phyloP scores from a whole-genome alignment of 2,113 vertebrate species.

The Rhombomys opimus region DNA sequence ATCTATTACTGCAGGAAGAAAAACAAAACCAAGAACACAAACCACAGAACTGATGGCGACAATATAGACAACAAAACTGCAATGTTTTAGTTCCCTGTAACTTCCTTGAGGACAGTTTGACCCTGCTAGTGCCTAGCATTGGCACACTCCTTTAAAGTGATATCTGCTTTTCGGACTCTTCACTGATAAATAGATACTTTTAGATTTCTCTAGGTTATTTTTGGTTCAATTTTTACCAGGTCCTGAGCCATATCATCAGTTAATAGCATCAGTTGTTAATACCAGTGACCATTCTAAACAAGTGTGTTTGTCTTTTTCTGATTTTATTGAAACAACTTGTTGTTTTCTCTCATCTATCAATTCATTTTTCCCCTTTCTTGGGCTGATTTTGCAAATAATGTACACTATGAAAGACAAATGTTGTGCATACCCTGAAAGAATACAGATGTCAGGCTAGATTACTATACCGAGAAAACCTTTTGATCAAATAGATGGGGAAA shows the following conservation, averaged over 20 bases:
- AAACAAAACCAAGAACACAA: background rate
- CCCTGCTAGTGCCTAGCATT: background rate
- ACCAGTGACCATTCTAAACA: background rate
- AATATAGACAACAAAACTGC: background rate
- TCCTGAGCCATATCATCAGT: background rate
- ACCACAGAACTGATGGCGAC: background rate
- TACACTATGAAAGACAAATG: background rate
- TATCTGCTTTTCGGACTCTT: background rate
- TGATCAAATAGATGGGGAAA: too few species aligned
- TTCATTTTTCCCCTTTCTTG: background rate
- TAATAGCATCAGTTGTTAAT: background rate
- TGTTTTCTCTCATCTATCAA: background rate
- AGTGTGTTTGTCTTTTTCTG: background rate
- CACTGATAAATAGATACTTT: background rate
- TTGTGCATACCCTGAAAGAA: too few species aligned
- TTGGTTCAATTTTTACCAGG: background rate
- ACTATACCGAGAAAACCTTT: too few species aligned
- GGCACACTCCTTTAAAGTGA: background rate
- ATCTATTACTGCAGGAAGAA: background rate
- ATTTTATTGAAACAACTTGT: background rate
- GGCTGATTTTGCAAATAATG: background rate
- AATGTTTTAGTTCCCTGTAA: background rate
- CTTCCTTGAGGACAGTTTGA: background rate
- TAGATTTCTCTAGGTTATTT: background rate
- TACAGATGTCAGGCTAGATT: too few species aligned